Evolutionary conservation across 2,797 vertebrate genomes (phyloP), one percentile per base, ranked within the genome.

Genomic region (Dicrostonyx torquatus): DNA sequence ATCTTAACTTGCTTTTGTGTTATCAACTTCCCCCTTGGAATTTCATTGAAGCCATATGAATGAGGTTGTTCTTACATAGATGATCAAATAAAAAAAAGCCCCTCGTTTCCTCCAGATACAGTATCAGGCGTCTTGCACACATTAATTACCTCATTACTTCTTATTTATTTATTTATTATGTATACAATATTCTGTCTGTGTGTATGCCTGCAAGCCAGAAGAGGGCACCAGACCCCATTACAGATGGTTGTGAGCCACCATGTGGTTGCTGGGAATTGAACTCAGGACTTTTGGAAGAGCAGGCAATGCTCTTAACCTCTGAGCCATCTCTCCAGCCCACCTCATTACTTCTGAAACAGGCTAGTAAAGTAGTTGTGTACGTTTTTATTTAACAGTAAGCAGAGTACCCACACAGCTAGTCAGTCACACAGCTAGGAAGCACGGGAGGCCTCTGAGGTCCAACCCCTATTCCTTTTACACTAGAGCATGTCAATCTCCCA

Each of bases 331-430:
- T n/a, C n/a, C n/a, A n/a, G n/a, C n/a, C n/a, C n/a, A 79, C 87
- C 26, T 91, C 70, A 68, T 73, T 80, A 50, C 31, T 66, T 40
- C 68, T 85, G 50, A 90, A 95, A 85, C 9, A 95, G 82, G 2
- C 13, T 10, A 68, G 37, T 73, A 40, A 73, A 43, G 3, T 72
- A 92, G 6, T 26, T 86, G 43, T 78, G 48, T 88, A 88, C 94
- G 60, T 48, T 88, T 84, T 22, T 92, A 20, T 90, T 96, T 96
- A 72, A 86, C 48, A 77, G 34, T 89, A 50, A 93, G 17, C 14
- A 92, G 50, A 93, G n/a, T 53, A 29, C 62, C 22, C 88, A 11
- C 10, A 48, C 85, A 43, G 1, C 15, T 87, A 87, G 34, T 88
- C 93, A 94, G 29, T 50, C 79, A 91, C 29, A 92, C 50, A 78